Evolutionary conservation across 2,888 invertebrate species (phyloP), one percentile per base, ranked within the genome.

Genomic region (Chrysina gloriosa): DNA sequence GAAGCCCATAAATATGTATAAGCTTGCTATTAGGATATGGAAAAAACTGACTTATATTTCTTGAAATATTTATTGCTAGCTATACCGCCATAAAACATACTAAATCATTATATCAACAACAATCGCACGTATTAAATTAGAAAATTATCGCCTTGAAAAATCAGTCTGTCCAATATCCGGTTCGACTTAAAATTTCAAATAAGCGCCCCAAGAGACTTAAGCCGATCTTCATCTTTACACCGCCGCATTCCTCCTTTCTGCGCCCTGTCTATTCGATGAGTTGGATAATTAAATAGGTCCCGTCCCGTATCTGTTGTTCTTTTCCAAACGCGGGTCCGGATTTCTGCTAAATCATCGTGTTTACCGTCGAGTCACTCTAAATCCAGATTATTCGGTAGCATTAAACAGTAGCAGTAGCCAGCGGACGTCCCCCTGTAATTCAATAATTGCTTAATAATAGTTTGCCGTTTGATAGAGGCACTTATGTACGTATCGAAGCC

Each of bases 361-460:
- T 72, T 72, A 70, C 63, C 21, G 68, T 27, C 72, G 67, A 72
- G 72, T 72, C 72, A 72, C 70, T 68, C 63, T 72, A 70, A 27
- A 70, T 69, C 66, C 52, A 66, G 70, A 69, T 68, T 66, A 72
- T 71, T 71, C 65, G 69, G 54, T 48, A 63, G 69, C 68, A 72
- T 73, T 73, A 73, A 73, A 73, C 73, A 67, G 73, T 73, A 73
- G 73, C 73, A 66, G 50, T 69, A 31, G 65, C 58, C 50, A 23
- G 36, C 52, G 23, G 54, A 36, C 21, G 14, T 63, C 69, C 67
- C 50, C 67, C 65, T 69, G 69, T 69, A 67, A 67, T 67, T 70
- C 65, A 67, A 67, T 69, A 69, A 70, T 69, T 66, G 63, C 69
- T 69, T 69, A 69, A 69, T 69, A 61, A 67, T 48, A 47, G 69